Conservation (phyloP, 2,113 vertebrate genomes). For the Rutilus rutilus region DNA sequence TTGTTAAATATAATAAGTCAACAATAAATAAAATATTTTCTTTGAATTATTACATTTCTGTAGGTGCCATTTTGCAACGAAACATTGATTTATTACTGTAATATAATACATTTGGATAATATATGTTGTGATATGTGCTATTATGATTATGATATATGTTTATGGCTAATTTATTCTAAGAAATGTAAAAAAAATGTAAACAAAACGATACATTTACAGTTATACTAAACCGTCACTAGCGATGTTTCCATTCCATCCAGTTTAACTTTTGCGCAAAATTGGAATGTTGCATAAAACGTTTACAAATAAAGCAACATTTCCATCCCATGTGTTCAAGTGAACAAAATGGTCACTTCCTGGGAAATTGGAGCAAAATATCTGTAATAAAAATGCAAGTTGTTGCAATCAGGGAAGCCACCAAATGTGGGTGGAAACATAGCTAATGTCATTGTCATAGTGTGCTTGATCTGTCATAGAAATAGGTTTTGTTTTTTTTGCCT, state of each 20-base stretch:
- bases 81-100: neutral
- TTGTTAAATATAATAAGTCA: neutral
- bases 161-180: neutral
- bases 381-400: no score
- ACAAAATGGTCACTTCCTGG: no score
- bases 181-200: neutral
- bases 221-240: no score
- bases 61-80: neutral
- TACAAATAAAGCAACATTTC: no score
- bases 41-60: neutral
- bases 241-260: no score
- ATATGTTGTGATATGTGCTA: neutral
- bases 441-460: neutral
- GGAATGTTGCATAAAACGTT: no score
- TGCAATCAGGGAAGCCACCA: no score
- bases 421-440: no score
- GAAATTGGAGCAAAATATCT: no score
- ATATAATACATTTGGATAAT: neutral
- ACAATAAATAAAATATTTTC: neutral
- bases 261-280: no score
- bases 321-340: no score
- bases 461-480: conserved; percentile 2
- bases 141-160: neutral
- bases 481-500: neutral
- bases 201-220: neutral